These are phyloP conservation scores for Dryomyza anilis DNA, from an alignment of 2,888 invertebrate genomes.

Conservation along the genomic window DNA sequence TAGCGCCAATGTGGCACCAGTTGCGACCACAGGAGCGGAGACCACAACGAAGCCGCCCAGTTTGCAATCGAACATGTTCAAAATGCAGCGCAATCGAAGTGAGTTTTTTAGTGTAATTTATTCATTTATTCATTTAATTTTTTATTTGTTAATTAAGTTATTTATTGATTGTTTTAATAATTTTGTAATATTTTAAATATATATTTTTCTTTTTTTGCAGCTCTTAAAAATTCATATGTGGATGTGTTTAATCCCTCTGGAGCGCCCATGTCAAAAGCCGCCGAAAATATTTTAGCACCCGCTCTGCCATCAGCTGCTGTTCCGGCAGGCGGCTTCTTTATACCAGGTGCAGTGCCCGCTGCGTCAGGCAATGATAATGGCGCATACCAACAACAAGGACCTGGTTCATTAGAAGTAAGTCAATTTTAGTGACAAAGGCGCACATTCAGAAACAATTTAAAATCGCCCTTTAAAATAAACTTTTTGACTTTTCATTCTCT, in stretches of 20 bases:
- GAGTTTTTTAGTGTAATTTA: conserved; percentile 56
- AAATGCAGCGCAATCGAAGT: conserved; percentile 78
- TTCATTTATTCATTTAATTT: neutral
- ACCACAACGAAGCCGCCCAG: conserved; percentile 51
- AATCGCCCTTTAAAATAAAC: no score
- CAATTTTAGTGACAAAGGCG: no score
- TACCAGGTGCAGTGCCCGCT: conserved; percentile 51
- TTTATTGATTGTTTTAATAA: neutral
- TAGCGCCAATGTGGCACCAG: conserved; percentile 24
- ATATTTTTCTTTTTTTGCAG: conserved; percentile 61
- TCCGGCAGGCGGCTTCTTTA: conserved; percentile 57
- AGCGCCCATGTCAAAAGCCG: conserved; percentile 52
- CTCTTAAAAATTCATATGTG: conserved; percentile 84
- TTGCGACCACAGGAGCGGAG: conserved; percentile 33
- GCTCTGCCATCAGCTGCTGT: conserved; percentile 56
- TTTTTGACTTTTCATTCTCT: no score
- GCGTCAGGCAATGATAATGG: conserved; percentile 13
- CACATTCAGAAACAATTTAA: no score
- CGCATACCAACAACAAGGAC: conserved; percentile 41
- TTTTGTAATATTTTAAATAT: neutral
- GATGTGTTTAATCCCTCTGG: conserved; percentile 84
- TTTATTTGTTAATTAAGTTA: neutral
- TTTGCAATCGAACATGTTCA: conserved; percentile 74
- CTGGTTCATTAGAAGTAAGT: no score
- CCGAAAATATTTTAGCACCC: conserved; percentile 58